phyloP scores from a whole-genome alignment of 2,797 vertebrate species.

The Acestrorhynchus altus region DNA sequence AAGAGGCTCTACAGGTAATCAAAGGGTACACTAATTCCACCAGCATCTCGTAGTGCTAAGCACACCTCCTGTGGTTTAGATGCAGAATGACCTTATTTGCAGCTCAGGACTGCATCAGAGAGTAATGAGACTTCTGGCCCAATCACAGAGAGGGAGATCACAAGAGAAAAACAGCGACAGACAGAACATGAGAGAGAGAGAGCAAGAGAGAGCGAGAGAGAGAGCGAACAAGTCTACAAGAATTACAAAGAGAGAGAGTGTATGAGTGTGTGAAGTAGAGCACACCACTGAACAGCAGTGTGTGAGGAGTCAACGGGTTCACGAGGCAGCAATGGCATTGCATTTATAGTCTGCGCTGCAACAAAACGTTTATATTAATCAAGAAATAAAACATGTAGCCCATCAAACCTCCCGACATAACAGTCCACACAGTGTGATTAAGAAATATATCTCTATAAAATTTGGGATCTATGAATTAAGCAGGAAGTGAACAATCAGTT shows the following conservation, averaged over 20 bases:
- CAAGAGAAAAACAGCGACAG: neutral
- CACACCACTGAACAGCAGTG: constrained; percentile 11
- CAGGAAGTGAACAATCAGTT: no score
- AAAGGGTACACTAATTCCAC: neutral
- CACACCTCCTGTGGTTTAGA: neutral
- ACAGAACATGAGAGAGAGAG: neutral
- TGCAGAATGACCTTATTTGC: constrained; percentile 10
- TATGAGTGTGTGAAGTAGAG: neutral
- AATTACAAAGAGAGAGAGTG: neutral
- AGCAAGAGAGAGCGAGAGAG: neutral
- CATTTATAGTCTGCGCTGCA: neutral
- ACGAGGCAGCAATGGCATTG: neutral
- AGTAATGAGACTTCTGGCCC: neutral
- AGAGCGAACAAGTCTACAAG: no score
- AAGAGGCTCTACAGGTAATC: neutral
- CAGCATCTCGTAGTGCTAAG: neutral
- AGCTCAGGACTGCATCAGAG: constrained; percentile 3
- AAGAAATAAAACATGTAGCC: no score
- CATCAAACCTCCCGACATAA: no score
- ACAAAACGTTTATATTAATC: no score
- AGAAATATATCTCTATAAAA: no score
- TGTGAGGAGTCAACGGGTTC: neutral
- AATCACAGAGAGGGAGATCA: neutral
- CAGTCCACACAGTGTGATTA: no score
- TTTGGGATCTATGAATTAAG: no score